phyloP scores from a whole-genome alignment of 2,888 invertebrate species.

The Limenitis camilla region DNA sequence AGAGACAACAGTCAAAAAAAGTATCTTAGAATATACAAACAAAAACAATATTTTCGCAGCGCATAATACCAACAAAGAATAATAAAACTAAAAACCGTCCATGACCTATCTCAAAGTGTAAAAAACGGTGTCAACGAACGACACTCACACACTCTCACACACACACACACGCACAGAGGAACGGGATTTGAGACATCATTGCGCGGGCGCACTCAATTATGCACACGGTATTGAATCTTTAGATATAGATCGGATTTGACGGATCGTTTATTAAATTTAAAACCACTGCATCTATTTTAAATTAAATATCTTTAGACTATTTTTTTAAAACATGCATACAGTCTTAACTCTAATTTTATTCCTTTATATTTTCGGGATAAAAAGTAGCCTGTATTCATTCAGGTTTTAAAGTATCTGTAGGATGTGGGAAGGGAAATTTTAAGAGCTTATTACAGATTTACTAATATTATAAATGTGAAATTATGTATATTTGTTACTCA shows the following conservation, averaged over 20 bases:
- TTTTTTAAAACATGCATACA: too few relatives aligned
- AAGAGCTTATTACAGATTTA: too few relatives aligned
- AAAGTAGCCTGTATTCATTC: too few relatives aligned
- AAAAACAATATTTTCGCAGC: neutral
- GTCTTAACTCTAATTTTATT: too few relatives aligned
- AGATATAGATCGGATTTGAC: slow-evolving; percentile 21
- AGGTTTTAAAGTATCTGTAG: too few relatives aligned
- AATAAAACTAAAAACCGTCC: slow-evolving; percentile 23
- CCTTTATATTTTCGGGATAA: too few relatives aligned
- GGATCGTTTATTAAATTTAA: slow-evolving; percentile 7
- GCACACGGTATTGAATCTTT: slow-evolving; percentile 17
- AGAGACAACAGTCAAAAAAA: neutral
- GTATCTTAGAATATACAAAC: too few relatives aligned
- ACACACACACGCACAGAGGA: slow-evolving; percentile 18
- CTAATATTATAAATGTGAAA: too few relatives aligned
- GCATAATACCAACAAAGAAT: neutral
- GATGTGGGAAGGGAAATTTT: too few relatives aligned
- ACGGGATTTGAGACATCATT: slow-evolving; percentile 27
- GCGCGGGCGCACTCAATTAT: slow-evolving; percentile 23
- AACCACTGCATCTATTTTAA: neutral
- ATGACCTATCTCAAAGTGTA: slow-evolving; percentile 29
- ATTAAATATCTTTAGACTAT: too few relatives aligned
- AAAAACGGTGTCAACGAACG: slow-evolving; percentile 32
- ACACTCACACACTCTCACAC: slow-evolving; percentile 14
- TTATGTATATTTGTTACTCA: too few relatives aligned